Percentiles rank a stretch among this genome's conserved stretches.
These are phyloP conservation scores for Asobara japonica DNA, from an alignment of 1,140 invertebrate species.

Conservation along the genomic window DNA sequence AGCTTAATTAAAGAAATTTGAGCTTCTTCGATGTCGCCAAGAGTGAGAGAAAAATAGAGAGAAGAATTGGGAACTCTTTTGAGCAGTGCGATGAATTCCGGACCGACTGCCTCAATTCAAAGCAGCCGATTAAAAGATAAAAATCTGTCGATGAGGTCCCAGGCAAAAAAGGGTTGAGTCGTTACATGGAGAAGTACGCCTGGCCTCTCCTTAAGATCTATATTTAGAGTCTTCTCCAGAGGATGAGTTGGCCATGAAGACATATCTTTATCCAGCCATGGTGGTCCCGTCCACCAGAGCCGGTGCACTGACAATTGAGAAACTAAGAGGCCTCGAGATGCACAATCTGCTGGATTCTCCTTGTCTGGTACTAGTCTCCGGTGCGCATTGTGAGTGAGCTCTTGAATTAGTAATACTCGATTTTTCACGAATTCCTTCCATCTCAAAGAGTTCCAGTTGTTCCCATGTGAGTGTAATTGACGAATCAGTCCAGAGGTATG, in stretches of 20 bases:
- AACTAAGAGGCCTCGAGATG: neutral
- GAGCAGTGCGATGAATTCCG: too few relatives aligned
- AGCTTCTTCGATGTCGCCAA: neutral
- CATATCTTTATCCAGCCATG: neutral
- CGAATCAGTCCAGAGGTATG: conserved; percentile 3
- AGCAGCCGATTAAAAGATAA: neutral
- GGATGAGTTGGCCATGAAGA: neutral
- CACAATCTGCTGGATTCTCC: neutral
- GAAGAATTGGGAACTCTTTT: too few relatives aligned
- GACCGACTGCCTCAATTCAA: too few relatives aligned
- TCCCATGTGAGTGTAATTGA: neutral
- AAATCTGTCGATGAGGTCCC: neutral
- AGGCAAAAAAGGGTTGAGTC: neutral
- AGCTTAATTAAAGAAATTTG: neutral
- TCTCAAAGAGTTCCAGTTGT: neutral
- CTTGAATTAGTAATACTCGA: neutral
- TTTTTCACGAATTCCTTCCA: neutral
- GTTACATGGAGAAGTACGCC: neutral
- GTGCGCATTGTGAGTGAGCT: neutral
- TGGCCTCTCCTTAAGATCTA: neutral
- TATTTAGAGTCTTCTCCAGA: neutral
- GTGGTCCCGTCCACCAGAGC: neutral
- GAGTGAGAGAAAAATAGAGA: too few relatives aligned
- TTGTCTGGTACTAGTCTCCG: neutral
- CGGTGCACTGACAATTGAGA: neutral